phyloP scores from a whole-genome alignment of 1,140 invertebrate species.

The Apis laboriosa region DNA sequence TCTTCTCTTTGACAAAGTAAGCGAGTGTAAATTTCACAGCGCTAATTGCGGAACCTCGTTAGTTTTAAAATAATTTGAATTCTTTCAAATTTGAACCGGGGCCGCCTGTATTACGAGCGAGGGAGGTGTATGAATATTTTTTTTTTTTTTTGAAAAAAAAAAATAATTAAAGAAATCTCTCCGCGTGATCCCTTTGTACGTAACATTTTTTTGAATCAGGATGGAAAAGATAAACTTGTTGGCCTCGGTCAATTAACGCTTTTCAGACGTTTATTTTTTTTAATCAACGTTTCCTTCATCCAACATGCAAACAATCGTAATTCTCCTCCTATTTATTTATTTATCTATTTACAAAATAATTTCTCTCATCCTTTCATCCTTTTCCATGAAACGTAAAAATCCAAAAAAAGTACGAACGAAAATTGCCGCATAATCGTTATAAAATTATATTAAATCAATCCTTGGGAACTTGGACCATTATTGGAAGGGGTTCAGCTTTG shows the following conservation, averaged over 20 bases:
- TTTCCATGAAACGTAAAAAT: too few relatives aligned
- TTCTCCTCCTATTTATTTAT: too few relatives aligned
- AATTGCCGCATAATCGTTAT: neutral
- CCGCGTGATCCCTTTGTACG: too few relatives aligned
- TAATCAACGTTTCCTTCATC: neutral
- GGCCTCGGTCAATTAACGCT: neutral
- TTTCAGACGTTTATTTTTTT: neutral
- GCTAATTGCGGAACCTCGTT: constrained; percentile 26
- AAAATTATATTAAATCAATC: neutral
- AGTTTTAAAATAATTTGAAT: constrained; percentile 40
- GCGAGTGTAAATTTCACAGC: constrained; percentile 24
- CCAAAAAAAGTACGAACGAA: neutral
- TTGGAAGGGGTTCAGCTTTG: too few relatives aligned
- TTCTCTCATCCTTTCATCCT: too few relatives aligned
- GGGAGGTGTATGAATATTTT: neutral
- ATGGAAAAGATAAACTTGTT: neutral
- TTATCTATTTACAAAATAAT: neutral
- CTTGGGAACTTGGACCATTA: too few relatives aligned
- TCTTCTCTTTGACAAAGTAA: constrained; percentile 12
- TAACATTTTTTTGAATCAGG: neutral
- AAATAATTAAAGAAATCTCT: neutral
- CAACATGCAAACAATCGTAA: too few relatives aligned
- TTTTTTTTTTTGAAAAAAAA: neutral
- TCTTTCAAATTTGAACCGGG: constrained; percentile 8
- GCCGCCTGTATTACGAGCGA: neutral